Percentiles rank a stretch among this genome's conserved stretches.
phyloP scores from a whole-genome alignment of 2,797 vertebrate species.

The Enteromius thamalakanensis region DNA sequence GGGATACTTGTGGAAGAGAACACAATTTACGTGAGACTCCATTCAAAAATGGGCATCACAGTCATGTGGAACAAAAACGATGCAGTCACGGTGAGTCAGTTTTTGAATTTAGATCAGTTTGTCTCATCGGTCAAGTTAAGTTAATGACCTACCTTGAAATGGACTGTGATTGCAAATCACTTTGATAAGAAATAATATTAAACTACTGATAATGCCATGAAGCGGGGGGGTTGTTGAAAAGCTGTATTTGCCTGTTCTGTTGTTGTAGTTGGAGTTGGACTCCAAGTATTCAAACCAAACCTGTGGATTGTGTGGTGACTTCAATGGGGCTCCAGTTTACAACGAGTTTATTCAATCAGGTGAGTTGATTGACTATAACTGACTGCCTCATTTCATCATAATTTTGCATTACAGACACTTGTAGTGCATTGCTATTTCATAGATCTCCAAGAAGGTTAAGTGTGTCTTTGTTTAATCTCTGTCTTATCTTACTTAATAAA shows the following conservation, averaged over 20 bases:
- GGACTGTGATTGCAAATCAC: background rate
- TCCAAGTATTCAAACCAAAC: conserved; percentile 83
- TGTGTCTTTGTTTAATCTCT: background rate
- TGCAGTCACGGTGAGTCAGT: conserved; percentile 83
- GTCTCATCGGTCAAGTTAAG: background rate
- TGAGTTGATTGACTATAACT: conserved; percentile 59
- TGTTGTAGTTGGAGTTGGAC: conserved; percentile 86
- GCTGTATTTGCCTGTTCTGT: background rate
- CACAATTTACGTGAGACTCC: conserved; percentile 83
- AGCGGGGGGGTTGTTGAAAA: background rate
- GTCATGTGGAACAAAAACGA: conserved; percentile 90
- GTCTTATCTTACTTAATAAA: conserved; percentile 56
- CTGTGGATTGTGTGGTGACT: conserved; percentile 95
- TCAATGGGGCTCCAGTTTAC: conserved; percentile 78
- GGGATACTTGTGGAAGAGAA: conserved; percentile 83
- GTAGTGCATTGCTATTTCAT: background rate
- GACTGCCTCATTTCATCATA: background rate
- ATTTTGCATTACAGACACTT: background rate
- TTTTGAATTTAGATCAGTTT: too few species aligned
- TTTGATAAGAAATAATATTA: background rate
- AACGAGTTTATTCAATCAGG: conserved; percentile 84
- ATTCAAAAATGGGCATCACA: conserved; percentile 80
- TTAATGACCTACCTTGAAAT: background rate
- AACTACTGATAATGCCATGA: background rate
- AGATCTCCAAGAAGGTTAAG: background rate